Conservation (phyloP, 2,797 vertebrate genomes). For the Crocidura indochinensis region DNA sequence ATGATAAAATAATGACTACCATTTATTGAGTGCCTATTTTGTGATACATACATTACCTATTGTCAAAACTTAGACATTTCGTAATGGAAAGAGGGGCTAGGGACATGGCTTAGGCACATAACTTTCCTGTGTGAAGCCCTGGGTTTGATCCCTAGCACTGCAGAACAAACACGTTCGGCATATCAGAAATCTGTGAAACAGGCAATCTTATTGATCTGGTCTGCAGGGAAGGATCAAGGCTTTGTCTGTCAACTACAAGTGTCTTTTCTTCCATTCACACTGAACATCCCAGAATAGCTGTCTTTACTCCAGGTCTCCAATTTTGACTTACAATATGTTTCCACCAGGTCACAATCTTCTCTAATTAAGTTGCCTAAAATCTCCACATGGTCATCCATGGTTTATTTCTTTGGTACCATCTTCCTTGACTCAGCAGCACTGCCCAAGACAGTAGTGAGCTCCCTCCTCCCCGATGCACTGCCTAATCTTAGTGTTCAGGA, state of each 20-base stretch:
- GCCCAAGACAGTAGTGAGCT: not conserved
- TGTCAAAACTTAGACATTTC: no score
- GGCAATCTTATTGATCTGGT: not conserved
- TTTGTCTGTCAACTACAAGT: not conserved
- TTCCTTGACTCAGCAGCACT: not conserved
- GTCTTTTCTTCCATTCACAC: constrained; percentile 43
- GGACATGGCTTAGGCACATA: no score
- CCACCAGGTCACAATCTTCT: not conserved
- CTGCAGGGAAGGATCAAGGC: not conserved
- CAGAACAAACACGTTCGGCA: no score
- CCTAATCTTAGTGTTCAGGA: not conserved
- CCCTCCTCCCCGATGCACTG: not conserved
- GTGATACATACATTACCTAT: not conserved
- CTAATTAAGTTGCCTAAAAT: not conserved
- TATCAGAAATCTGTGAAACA: constrained; percentile 11
- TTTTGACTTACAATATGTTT: constrained; percentile 6
- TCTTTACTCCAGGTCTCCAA: not conserved
- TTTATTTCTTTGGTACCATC: not conserved
- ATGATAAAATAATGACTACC: constrained; percentile 44
- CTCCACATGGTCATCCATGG: not conserved
- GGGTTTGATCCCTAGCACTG: no score
- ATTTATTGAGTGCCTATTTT: constrained; percentile 31
- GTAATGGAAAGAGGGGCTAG: no score
- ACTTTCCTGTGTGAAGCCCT: no score
- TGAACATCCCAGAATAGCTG: not conserved